phyloP scores from a whole-genome alignment of 2,888 invertebrate genomes.

The Scaptomyza tumidula region DNA sequence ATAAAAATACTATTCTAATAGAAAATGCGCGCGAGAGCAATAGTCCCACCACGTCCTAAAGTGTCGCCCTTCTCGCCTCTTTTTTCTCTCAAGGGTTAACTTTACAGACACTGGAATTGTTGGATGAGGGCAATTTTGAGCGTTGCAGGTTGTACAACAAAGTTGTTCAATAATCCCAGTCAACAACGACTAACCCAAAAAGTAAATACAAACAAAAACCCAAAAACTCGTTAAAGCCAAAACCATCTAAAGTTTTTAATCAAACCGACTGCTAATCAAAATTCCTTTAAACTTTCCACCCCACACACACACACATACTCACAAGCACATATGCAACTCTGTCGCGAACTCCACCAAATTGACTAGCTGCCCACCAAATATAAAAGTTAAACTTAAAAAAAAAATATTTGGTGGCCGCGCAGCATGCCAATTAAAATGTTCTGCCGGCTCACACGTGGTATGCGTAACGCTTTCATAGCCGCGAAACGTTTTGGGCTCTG shows the following conservation, averaged over 20 bases:
- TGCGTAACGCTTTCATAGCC: slow-evolving; percentile 58
- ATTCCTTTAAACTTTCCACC: slow-evolving; percentile 43
- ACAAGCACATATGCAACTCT: background rate
- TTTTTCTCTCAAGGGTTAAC: slow-evolving; percentile 19
- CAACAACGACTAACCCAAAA: slow-evolving; percentile 49
- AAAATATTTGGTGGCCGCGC: slow-evolving; percentile 1
- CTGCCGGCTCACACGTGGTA: slow-evolving; percentile 61
- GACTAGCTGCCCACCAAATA: background rate
- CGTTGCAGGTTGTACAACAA: slow-evolving; percentile 44
- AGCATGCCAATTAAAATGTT: slow-evolving; percentile 73
- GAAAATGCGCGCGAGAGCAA: slow-evolving; percentile 47
- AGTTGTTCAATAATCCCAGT: slow-evolving; percentile 58
- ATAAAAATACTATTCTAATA: slow-evolving; percentile 52
- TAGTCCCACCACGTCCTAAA: slow-evolving; percentile 19
- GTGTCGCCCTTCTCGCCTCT: slow-evolving; percentile 5
- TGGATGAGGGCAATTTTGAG: slow-evolving; percentile 46
- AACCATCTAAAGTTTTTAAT: slow-evolving; percentile 76
- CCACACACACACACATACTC: background rate
- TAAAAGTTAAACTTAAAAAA: background rate
- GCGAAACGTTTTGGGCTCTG: slow-evolving; percentile 53
- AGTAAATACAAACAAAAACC: slow-evolving; percentile 53
- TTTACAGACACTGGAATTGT: slow-evolving; percentile 57
- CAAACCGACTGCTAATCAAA: slow-evolving; percentile 66
- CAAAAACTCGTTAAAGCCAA: slow-evolving; percentile 37
- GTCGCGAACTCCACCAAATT: slow-evolving; percentile 26